Conservation (phyloP, 2,797 vertebrate genomes). For the Alectoris magna region DNA sequence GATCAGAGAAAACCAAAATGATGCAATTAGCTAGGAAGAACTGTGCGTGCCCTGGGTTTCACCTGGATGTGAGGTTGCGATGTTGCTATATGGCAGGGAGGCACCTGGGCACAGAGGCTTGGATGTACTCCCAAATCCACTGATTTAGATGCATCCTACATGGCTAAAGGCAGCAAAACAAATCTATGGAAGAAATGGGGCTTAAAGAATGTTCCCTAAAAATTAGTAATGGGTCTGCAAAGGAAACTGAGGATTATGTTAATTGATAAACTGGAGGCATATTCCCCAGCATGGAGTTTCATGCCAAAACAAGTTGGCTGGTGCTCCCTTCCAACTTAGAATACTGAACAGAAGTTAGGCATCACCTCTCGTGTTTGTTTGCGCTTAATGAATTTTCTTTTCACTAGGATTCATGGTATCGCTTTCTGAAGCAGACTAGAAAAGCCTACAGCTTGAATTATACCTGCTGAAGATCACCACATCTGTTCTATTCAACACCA, state of each 20-base stretch:
- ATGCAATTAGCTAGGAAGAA: conserved; percentile 53
- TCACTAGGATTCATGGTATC: background rate
- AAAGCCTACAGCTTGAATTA: background rate
- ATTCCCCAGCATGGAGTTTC: background rate
- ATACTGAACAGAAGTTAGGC: background rate
- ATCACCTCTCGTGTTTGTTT: background rate
- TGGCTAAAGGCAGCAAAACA: conserved; percentile 54
- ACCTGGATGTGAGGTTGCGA: conserved; percentile 55
- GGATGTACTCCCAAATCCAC: conserved; percentile 55
- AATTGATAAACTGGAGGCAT: conserved; percentile 32
- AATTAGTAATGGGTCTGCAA: conserved; percentile 22
- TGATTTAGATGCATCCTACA: conserved; percentile 21
- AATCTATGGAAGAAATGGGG: conserved; percentile 14
- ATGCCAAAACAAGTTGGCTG: background rate
- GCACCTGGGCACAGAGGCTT: conserved; percentile 31
- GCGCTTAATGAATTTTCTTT: background rate
- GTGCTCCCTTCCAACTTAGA: background rate
- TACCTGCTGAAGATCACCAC: background rate
- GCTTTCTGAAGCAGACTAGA: background rate
- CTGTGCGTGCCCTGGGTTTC: conserved; percentile 53
- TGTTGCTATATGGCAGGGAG: conserved; percentile 48
- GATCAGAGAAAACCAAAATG: conserved; percentile 54
- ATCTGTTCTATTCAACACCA: background rate
- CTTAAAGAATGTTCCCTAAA: conserved; percentile 26
- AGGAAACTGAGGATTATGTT: conserved; percentile 42